Evolutionary conservation across 1,140 invertebrate species (phyloP), one percentile per base, ranked within the genome.

Genomic region (Bathynomus jamesi): DNA sequence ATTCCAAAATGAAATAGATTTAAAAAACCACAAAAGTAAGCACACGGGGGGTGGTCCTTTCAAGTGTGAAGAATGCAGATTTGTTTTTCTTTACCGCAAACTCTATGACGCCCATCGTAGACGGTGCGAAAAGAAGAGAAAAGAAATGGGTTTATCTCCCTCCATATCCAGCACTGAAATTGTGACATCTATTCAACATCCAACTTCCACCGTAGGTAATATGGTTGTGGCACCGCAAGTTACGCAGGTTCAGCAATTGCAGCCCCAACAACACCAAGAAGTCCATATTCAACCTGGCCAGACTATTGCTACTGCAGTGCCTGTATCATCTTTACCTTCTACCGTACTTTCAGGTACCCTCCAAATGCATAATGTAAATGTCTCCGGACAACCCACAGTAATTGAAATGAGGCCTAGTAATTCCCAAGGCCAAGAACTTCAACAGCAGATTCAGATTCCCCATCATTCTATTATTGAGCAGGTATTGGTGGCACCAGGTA

Each of bases 41-140:
- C 75, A 76, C 40, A 76, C 71, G 11, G 71, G 71, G 10, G 75
- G 73, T 53, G 75, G 75, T 8, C 75, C 75, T n/a, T 76, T 73
- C 29, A 73, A 70, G 31, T 76, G 75, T 31, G 71, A 76, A 21
- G 72, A 73, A 21, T 76, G 75, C 31, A 63, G 72, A 28, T 76
- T 73, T 53, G 69, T 76, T 32, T 76, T 73, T 65, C 66, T 76
- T 25, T 76, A 76, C 61, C 75, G 75, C 21, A 73, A 73, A 30
- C 61, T 76, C 29, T 76, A 76, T 40, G 75, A 76, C 11, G 75
- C 75, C 11, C 75, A 76, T 40, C 72, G 72, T 4, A 62, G 75
- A 29, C 69, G 72, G 40, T 76, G 75, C 32, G 72, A 76, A 40
- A 76, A 76, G 65, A 71, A 73, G 28, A 53, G 75, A 11, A 73